Evolutionary conservation across 2,888 invertebrate species (phyloP), one percentile per base, ranked within the genome.

Genomic region (Hybos culiciformis): DNA sequence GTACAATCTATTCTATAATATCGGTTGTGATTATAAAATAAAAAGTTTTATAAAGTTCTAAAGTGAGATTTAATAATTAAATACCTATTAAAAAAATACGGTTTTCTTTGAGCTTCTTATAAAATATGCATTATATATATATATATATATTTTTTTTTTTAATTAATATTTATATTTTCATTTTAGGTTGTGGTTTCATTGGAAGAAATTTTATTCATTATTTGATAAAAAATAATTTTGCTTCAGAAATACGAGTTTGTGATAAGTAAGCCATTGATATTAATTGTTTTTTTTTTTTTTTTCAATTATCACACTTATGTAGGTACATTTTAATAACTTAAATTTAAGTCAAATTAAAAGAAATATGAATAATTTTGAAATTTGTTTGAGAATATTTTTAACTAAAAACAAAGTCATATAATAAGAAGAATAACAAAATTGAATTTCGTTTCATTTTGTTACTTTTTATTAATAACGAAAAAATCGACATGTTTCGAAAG

Each of bases 151-250:
- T 29, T 14, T 20, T 39, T 37, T 37, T 12, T 31, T 33, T 46
- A 43, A 44, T 40, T 43, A 38, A 39, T 42, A 39, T 6, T 14
- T 39, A 46, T 51, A 42, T 45, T 51, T 51, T 54, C 48, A 50
- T 58, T 61, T 39, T 69, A 92, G 92, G 92, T 66, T 90, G 90
- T 69, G 92, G 92, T 56, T 92, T 93, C 68, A 83, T 92, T 62
- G 92, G 92, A 51, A 77, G 92, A 57, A 85, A 91, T 70, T 71
- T 92, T 53, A 82, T 90, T 47, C 75, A 80, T 48, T 83, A 83
- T 68, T 71, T 92, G 59, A 70, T 92, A 51, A 73, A 74, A 48
- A 81, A 87, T 66, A 77, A 84, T 56, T 66, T 87, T 55, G 82
- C 79, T 48, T 78, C 78, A 56, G 74, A 72, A 54, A 71, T 92